Conservation (phyloP, 2,888 invertebrate species). For the Nycteola revayana region DNA sequence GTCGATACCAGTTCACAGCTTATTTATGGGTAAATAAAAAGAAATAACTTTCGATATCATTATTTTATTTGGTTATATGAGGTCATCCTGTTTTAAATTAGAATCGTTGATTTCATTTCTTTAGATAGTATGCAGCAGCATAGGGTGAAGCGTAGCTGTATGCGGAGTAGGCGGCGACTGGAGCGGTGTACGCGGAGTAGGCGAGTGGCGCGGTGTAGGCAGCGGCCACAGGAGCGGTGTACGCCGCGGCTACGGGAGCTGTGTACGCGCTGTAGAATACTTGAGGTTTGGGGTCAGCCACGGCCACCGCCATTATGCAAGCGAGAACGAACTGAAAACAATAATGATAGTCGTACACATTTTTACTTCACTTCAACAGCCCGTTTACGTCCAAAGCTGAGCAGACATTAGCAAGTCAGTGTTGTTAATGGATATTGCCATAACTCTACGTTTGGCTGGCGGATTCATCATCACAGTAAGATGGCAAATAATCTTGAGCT, state of each 20-base stretch:
- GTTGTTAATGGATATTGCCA: too few species aligned
- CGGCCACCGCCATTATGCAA: conserved; percentile 51
- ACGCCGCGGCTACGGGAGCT: conserved; percentile 47
- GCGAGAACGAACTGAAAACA: conserved; percentile 56
- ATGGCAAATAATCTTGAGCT: too few species aligned
- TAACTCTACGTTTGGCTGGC: too few species aligned
- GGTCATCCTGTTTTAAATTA: too few species aligned
- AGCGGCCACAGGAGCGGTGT: conserved; percentile 56
- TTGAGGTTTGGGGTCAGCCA: conserved; percentile 41
- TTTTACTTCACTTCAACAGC: too few species aligned
- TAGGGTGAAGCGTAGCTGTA: conserved; percentile 57
- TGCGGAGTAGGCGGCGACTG: conserved; percentile 51
- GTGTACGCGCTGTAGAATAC: conserved; percentile 42
- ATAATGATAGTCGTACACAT: conserved; percentile 42
- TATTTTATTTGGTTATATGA: too few species aligned
- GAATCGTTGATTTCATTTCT: neutral
- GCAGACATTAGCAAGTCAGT: conserved; percentile 47
- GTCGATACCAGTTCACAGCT: too few species aligned
- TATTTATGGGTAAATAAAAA: too few species aligned
- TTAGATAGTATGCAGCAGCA: conserved; percentile 36
- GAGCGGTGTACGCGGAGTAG: conserved; percentile 47
- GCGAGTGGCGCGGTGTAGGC: conserved; percentile 65
- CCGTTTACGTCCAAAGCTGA: conserved; percentile 41
- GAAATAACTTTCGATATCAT: too few species aligned
- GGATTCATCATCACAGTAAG: too few species aligned